These are phyloP conservation scores for Pelagia noctiluca DNA, from an alignment of 30 jellyfish, hydroid and myxozoan genomes.

Conservation along the genomic window DNA sequence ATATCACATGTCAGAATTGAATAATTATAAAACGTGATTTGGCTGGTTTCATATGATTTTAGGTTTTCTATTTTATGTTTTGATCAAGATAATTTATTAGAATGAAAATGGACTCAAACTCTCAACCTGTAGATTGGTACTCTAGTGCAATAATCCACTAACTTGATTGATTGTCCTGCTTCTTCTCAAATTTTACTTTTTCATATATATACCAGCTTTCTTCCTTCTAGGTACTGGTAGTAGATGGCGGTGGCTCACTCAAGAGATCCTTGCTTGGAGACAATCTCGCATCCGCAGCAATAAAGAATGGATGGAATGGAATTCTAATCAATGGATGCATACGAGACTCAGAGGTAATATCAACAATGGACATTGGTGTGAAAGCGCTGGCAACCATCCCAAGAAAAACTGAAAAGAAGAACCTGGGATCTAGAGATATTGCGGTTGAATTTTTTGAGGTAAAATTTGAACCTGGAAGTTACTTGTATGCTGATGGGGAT, in stretches of 20 bases:
- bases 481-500: conserved; percentile 67
- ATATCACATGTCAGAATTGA: too few species aligned
- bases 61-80: too few species aligned
- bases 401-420: conserved; percentile 55
- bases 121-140: too few species aligned
- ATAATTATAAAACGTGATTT: too few species aligned
- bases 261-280: conserved; percentile 73
- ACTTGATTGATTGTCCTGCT: too few species aligned
- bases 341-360: conserved; percentile 53
- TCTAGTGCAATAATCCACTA: too few species aligned
- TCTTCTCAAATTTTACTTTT: too few species aligned
- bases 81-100: too few species aligned
- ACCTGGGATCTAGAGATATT: conserved; percentile 68
- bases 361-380: conserved; percentile 66
- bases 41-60: too few species aligned
- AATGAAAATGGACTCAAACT: too few species aligned
- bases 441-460: conserved; percentile 70
- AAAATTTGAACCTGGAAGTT: conserved; percentile 57
- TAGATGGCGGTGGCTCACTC: conserved; percentile 77
- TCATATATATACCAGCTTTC: neutral
- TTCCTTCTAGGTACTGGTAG: conserved; percentile 59
- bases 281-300: conserved; percentile 75
- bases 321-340: conserved; percentile 64
- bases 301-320: conserved; percentile 78
- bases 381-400: conserved; percentile 78